Evolutionary conservation across 1,140 invertebrate species (phyloP), one percentile per base, ranked within the genome.

Genomic region (Hesperophylax magnus): DNA sequence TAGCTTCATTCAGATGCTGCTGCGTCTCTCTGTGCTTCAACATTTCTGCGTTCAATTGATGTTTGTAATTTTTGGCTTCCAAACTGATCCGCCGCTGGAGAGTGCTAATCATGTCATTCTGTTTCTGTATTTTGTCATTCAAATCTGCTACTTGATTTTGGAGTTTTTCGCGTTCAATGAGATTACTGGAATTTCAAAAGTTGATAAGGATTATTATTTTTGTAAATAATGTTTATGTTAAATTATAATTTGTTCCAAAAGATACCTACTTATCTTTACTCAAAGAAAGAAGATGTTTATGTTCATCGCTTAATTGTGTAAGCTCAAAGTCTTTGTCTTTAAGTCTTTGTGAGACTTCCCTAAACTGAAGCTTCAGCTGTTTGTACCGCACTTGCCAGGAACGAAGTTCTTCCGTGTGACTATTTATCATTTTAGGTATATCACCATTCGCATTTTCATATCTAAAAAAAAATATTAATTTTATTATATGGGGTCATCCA

Each of bases 401-500:
- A 71, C 94, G 90, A n/a, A 95, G 89, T 88, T 96, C 95, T 85
- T 95, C 94, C 47, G 92, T 93, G 86, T 95, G 94, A 0, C 94
- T 93, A 85, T 93, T 92, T 39, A 95, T 89, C 7, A 95, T 89
- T 84, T 92, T 91, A 1, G 94, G 94, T 54, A 95, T 86, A 86
- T 95, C 94, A 0, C 94, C 94, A 85, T 93, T 95, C n/a, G 92
- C 91, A 31, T 93, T 93, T 86, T 95, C 94, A 82, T 95, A 95
- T 83, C 93, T 93, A 75, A 83, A 86, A 85, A 61, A 8, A 0
- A 22, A 58, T 58, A 1, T 0, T 58, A 3, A n/a, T 18, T 58
- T 22, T 11, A 18, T 47, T 47, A 9, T 14, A 47, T 2, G 2
- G 8, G 8, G 9, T 47, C 39, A 14, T 47, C 11, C 11, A 1